Base-by-base conservation (phyloP, 1,140 invertebrate species). In the Carcinoscorpius rotundicauda region DNA sequence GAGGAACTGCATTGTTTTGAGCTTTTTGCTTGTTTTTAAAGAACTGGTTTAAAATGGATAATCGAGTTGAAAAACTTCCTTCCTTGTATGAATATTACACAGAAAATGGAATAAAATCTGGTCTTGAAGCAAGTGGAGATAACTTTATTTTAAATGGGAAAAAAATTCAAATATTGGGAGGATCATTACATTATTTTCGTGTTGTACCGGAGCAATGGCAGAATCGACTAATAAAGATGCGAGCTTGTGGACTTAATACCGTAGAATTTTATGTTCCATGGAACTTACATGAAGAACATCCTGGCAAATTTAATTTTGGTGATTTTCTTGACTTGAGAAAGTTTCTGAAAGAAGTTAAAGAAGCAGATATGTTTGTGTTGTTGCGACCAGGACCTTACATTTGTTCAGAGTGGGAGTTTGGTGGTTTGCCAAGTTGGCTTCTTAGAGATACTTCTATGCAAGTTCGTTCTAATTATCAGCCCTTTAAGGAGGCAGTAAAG, bases 351-450 rank as follows among this genome's bases (percentile, higher is more conserved):
- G 63, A 72, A 10, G 79, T 79, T 8, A 73, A 79, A 64, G 74
- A 80, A 60, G 69, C 72, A 57, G 77, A 73, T n/a, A 68, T 82
- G 58, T 68, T 75, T 51, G 80, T 81, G 4, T 73, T 82, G 4
- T 67, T 82, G 0, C 69, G 80, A 61, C 68, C 76, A 58, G 80
- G 80, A 10, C 80, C 81, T 4, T 82, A 80, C 66, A 79, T 80
- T 52, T 79, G 78, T 75, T 79, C 75, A 53, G 80, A 82, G 70
- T 76, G 78, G 75, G 80, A 82, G 62, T 79, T 77, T 74, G 78
- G 78, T 57, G 78, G 78, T 6, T 70, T 79, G 61, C 78, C 78
- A 51, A 71, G 70, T 5, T 79, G 77, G 76, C 64, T 79, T 6
- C 11, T 68, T 10, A 52, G 58, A 63, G 65, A 66, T 57, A 66